Percentiles rank a stretch among this genome's conserved stretches.
Conservation (phyloP, 2,797 vertebrate species). For the Ctenosaura bakeri region DNA sequence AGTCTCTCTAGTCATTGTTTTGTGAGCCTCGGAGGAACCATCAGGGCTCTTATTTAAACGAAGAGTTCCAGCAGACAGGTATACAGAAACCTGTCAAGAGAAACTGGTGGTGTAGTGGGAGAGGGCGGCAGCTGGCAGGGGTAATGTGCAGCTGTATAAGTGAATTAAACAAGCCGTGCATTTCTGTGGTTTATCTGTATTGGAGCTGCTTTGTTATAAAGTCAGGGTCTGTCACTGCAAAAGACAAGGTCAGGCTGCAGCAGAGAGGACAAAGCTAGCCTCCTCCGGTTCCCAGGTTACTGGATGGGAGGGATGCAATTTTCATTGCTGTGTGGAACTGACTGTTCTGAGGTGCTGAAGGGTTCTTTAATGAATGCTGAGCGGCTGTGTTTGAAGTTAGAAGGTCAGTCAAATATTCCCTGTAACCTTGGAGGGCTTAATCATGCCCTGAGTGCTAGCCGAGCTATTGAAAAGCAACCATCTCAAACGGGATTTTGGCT, state of each 20-base stretch:
- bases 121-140: not conserved
- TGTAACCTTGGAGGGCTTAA: slow-evolving; percentile 41
- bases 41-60: slow-evolving; percentile 39
- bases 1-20: slow-evolving; percentile 35
- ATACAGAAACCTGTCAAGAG: slow-evolving; percentile 55
- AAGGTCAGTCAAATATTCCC: slow-evolving; percentile 46
- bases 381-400: slow-evolving; percentile 37
- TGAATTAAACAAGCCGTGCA: not conserved
- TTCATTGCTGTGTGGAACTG: slow-evolving; percentile 35
- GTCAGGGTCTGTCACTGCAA: slow-evolving; percentile 39
- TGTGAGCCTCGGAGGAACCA: slow-evolving; percentile 53
- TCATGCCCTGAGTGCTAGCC: slow-evolving; percentile 5
- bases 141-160: not conserved
- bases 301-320: slow-evolving; percentile 29
- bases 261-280: not conserved
- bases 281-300: slow-evolving; percentile 49
- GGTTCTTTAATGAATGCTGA: slow-evolving; percentile 30
- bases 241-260: slow-evolving; percentile 16
- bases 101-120: not conserved
- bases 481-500: slow-evolving; percentile 36
- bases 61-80: slow-evolving; percentile 57
- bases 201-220: slow-evolving; percentile 56
- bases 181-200: not conserved
- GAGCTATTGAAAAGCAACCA: slow-evolving; percentile 38
- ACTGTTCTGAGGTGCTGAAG: slow-evolving; percentile 24